Evolutionary conservation across 2,113 vertebrate species (phyloP).

Genomic region (Oreochromis tanganicae): DNA sequence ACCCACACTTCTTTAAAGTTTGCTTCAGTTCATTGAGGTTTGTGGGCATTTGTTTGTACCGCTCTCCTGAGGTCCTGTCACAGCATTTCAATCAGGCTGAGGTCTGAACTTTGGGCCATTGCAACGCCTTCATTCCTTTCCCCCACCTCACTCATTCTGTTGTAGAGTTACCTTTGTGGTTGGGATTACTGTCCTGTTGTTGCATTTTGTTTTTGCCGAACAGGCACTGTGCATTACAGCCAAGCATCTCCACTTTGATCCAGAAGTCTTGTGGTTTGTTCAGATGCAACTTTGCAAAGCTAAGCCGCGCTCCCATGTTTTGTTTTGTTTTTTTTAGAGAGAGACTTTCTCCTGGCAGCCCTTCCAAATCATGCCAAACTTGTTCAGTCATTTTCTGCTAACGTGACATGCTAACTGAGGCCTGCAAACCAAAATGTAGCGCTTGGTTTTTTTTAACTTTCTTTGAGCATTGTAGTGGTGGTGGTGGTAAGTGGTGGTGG

Average conservation of each 20-base stretch:
- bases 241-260: not conserved
- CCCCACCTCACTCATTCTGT: not conserved
- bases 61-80: not conserved
- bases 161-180: not conserved
- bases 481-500: not conserved
- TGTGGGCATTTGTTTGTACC: not conserved
- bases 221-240: not conserved
- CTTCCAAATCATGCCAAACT: not conserved
- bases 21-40: not conserved
- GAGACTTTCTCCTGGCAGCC: not conserved
- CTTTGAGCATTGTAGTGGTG: not conserved
- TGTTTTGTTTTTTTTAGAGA: not conserved
- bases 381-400: not conserved
- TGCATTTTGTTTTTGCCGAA: not conserved
- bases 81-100: not conserved
- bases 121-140: not conserved
- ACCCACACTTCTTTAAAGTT: not conserved
- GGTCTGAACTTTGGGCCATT: not conserved
- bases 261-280: not conserved
- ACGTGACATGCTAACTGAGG: not conserved
- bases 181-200: not conserved
- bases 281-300: not conserved
- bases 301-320: no score
- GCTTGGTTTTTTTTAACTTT: rapidly evolving
- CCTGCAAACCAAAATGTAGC: not conserved